These are phyloP conservation scores for Emys orbicularis DNA, from an alignment of 2,797 vertebrate genomes.

Conservation along the genomic window DNA sequence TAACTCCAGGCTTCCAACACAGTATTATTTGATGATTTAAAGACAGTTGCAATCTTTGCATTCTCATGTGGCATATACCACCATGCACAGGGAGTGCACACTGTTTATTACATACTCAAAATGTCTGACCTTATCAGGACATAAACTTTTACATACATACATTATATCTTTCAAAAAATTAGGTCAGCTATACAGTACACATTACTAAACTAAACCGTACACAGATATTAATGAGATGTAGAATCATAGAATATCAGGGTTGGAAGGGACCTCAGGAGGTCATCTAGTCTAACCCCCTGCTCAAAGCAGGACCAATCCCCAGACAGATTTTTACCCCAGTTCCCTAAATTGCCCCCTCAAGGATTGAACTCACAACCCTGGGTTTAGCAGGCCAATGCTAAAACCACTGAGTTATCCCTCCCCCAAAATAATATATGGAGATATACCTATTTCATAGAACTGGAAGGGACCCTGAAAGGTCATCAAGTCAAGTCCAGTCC, in stretches of 20 bases:
- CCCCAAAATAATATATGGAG: no score
- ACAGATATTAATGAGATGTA: neutral
- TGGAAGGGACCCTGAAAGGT: no score
- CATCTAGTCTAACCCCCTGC: no score
- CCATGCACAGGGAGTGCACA: conserved; percentile 56
- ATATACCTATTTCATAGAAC: no score
- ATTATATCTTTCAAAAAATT: conserved; percentile 43
- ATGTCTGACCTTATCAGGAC: conserved; percentile 63
- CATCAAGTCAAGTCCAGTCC: no score
- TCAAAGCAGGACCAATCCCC: no score
- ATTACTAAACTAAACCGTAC: conserved; percentile 23
- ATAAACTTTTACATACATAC: conserved; percentile 28
- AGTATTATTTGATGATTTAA: conserved; percentile 73
- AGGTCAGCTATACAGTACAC: conserved; percentile 27
- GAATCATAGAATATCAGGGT: neutral
- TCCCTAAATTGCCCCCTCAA: no score
- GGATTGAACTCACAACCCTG: no score
- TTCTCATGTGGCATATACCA: conserved; percentile 63
- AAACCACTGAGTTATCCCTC: no score
- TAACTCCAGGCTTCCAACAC: conserved; percentile 57
- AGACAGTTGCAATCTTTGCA: conserved; percentile 68
- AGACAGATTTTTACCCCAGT: no score
- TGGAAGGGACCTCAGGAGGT: no score
- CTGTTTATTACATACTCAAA: conserved; percentile 69
- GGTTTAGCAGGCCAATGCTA: no score